Base-by-base conservation (phyloP, 2,888 invertebrate species). In the Caenorhabditis sp. region DNA sequence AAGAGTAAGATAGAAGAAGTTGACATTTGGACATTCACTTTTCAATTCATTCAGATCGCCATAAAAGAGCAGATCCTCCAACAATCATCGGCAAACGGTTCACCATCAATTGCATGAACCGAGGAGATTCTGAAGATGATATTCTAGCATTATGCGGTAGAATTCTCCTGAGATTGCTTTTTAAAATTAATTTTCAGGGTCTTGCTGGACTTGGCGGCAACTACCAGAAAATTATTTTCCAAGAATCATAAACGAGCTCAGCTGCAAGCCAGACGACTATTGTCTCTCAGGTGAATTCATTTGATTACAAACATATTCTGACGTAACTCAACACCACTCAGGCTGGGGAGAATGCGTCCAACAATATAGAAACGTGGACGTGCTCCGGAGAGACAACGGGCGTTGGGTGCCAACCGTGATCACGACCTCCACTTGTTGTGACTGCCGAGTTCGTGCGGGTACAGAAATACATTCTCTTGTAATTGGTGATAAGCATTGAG, bases 291-390 rank as follows among this genome's bases (percentile, higher is more conserved):
- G 90, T 89, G 16, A 47, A n/a, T 19, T 14, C 12, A 14, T 54
- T 26, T 26, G 7, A 22, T 12, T 38, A n/a, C 22, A 26, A 58
- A 58, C 31, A 63, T 61, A 44, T 24, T 61, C 12, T 4, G 38
- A 41, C 19, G 22, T 8, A 54, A 14, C 3, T 2, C 0, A 24
- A 26, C 14, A 47, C 5, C 54, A n/a, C 86, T 68, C 77, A 90
- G 91, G 90, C 8, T 91, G 90, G 90, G 91, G 91, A 19, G 76
- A 85, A n/a, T 91, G 91, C 77, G 82, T 86, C 59, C 91, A 91
- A 72, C 86, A 89, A 63, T 90, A 89, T 58, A 86, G 91, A 1
- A 90, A 90, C 26, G 87, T 91, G 12, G 91, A 91, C 68, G 90
- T 91, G 3, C 73, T 91, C 44, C 61, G 85, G 47, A 82, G 81